phyloP scores from a whole-genome alignment of 2,797 vertebrate genomes.

The Rhabdomys pumilio region DNA sequence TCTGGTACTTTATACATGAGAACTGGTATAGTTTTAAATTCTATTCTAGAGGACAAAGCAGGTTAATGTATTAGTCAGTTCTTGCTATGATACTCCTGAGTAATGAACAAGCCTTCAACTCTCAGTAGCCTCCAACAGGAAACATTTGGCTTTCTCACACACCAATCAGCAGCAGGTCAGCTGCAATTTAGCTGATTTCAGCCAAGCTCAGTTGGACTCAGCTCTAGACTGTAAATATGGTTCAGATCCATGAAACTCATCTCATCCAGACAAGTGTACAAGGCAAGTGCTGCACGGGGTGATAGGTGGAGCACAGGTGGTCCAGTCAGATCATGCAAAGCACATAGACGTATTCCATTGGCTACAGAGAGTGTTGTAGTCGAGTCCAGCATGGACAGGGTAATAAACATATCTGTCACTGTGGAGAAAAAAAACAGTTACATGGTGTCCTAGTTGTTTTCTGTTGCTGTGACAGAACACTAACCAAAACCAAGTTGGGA shows the following conservation, averaged over 20 bases:
- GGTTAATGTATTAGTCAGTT: conserved; percentile 57
- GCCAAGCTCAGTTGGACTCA: conserved; percentile 30
- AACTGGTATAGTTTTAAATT: conserved; percentile 34
- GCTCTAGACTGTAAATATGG: conserved; percentile 18
- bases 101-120: conserved; percentile 60
- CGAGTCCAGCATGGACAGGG: background rate
- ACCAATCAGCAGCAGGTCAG: background rate
- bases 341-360: background rate
- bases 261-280: background rate
- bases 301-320: background rate
- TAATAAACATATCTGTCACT: background rate
- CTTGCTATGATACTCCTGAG: background rate
- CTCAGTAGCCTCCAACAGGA: background rate
- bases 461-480: background rate
- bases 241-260: background rate
- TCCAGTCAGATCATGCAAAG: background rate
- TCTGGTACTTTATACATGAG: conserved; percentile 8
- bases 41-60: background rate
- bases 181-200: conserved; percentile 53
- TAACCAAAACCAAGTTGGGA: background rate
- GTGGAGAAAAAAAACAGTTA: background rate
- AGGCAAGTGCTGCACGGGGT: background rate
- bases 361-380: background rate
- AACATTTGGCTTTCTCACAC: conserved; percentile 46
- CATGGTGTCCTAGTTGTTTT: background rate